These are phyloP conservation scores for Lasiurus borealis DNA, from an alignment of 2,113 vertebrate genomes.

Conservation along the genomic window DNA sequence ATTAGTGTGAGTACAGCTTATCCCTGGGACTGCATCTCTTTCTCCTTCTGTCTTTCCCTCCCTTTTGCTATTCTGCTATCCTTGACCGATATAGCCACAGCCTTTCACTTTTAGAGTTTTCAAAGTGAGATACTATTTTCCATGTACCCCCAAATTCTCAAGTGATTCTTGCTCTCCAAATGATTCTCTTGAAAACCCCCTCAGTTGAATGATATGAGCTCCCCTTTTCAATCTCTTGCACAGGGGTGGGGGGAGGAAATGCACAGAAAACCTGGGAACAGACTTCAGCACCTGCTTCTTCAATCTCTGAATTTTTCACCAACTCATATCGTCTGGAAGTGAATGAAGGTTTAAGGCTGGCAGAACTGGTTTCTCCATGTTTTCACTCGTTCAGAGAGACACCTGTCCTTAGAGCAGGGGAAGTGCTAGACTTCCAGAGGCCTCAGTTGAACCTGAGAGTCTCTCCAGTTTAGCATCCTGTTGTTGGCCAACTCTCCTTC, in stretches of 20 bases:
- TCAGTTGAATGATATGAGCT: neutral
- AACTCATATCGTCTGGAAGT: neutral
- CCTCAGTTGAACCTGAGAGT: neutral
- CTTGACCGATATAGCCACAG: neutral
- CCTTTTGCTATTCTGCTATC: neutral
- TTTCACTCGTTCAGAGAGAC: slow-evolving; percentile 33
- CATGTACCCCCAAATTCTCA: neutral
- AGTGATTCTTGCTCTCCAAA: neutral
- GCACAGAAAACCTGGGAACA: neutral
- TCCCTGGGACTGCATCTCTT: neutral
- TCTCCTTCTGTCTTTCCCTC: neutral
- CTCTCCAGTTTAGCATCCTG: neutral
- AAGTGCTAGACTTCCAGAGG: neutral
- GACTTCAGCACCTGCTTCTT: neutral
- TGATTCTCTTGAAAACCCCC: neutral
- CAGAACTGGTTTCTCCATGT: slow-evolving; percentile 16
- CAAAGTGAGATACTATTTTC: no score
- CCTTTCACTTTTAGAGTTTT: no score
- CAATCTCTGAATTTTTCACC: slow-evolving; percentile 7
- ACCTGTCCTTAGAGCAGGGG: neutral
- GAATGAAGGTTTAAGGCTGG: neutral
- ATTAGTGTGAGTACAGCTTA: neutral
- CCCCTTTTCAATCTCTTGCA: neutral
- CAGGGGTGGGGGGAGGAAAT: rapidly evolving
- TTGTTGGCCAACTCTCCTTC: neutral